Percentiles rank a stretch among this genome's conserved stretches.
These are phyloP conservation scores for Oxyteleia sp. DNA, from an alignment of 2,888 invertebrate genomes.

Conservation along the genomic window DNA sequence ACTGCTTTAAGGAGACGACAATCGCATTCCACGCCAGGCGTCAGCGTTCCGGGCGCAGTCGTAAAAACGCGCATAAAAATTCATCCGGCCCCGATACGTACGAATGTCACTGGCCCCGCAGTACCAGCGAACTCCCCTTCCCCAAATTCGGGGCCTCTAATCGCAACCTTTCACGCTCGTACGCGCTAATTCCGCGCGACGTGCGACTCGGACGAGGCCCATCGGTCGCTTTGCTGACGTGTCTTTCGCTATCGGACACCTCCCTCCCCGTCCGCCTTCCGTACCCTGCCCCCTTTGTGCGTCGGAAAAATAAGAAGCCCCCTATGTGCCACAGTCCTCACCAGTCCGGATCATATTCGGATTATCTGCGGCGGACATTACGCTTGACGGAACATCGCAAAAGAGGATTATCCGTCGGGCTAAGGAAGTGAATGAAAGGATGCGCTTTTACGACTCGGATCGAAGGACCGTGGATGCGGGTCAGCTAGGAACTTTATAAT, in stretches of 20 bases:
- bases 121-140: neutral
- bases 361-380: constrained; percentile 47
- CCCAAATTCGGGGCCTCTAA: constrained; percentile 37
- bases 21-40: constrained; percentile 74
- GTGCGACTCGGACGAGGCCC: constrained; percentile 52
- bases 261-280: constrained; percentile 51
- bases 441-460: constrained; percentile 27
- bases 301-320: constrained; percentile 45
- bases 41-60: constrained; percentile 75
- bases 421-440: constrained; percentile 48
- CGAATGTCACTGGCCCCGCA: constrained; percentile 46
- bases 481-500: neutral
- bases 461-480: constrained; percentile 11
- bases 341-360: constrained; percentile 50
- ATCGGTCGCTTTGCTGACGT: constrained; percentile 55
- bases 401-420: constrained; percentile 54
- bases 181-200: constrained; percentile 76
- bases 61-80: constrained; percentile 80
- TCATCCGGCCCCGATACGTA: constrained; percentile 49
- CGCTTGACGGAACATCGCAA: constrained; percentile 47
- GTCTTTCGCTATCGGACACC: constrained; percentile 70
- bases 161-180: constrained; percentile 77
- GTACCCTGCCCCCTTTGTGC: neutral
- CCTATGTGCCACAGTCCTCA: constrained; percentile 60
- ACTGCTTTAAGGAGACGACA: constrained; percentile 74